A percentile compares a stretch with the other conserved stretches of the same genome.
These are phyloP conservation scores for Pristionchus maxplancki DNA, from an alignment of 2,888 invertebrate genomes.

Conservation along the genomic window DNA sequence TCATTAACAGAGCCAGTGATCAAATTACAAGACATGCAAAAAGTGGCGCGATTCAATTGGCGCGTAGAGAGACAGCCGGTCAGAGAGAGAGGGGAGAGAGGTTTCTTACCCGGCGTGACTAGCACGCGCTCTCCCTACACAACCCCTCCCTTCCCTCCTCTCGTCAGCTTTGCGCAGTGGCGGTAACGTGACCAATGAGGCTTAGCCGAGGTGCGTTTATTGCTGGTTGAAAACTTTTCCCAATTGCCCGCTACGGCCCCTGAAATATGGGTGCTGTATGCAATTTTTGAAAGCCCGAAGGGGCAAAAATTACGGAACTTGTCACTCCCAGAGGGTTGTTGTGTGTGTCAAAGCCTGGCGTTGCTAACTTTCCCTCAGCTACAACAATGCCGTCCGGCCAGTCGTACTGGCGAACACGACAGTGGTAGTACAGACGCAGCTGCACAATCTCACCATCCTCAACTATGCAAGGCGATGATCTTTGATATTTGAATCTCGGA, in stretches of 20 bases:
- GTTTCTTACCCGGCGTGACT: too few species aligned
- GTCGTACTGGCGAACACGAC: neutral
- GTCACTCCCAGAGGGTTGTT: too few species aligned
- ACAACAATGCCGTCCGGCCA: slow-evolving; percentile 37
- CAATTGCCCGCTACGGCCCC: slow-evolving; percentile 70
- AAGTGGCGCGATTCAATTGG: too few species aligned
- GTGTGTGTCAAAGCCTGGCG: too few species aligned
- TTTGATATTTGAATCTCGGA: neutral
- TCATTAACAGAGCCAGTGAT: too few species aligned
- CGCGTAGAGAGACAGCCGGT: too few species aligned
- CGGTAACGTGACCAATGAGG: slow-evolving; percentile 75
- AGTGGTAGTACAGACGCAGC: neutral
- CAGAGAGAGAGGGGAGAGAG: too few species aligned
- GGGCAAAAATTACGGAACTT: too few species aligned
- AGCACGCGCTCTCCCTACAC: too few species aligned
- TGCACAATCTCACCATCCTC: slow-evolving; percentile 46
- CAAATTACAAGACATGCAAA: too few species aligned
- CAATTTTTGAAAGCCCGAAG: slow-evolving; percentile 70
- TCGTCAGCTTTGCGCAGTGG: slow-evolving; percentile 67
- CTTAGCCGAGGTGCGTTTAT: slow-evolving; percentile 74
- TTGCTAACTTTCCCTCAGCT: neutral
- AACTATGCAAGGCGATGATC: neutral
- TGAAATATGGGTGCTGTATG: slow-evolving; percentile 71
- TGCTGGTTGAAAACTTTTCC: slow-evolving; percentile 75
- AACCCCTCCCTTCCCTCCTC: too few species aligned